Percentiles rank a stretch among this genome's conserved stretches.
Conservation (phyloP, 1,140 invertebrate genomes). For the Neuroterus valhalla region DNA sequence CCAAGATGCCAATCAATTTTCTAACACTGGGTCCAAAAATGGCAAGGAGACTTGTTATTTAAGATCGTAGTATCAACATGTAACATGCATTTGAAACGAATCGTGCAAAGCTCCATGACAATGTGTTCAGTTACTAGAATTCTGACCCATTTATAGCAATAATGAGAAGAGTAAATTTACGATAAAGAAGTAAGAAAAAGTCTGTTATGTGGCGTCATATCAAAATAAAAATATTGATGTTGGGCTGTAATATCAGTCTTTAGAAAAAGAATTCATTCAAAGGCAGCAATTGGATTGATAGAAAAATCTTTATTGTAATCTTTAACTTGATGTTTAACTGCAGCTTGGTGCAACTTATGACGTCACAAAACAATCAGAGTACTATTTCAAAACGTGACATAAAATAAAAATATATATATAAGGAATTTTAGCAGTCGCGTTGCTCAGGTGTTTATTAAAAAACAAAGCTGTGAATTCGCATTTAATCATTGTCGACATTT, state of each 20-base stretch:
- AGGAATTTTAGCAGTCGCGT: too few species aligned
- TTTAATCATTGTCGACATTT: too few species aligned
- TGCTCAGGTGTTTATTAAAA: too few species aligned
- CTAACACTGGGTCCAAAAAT: conserved; percentile 57
- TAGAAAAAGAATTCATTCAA: too few species aligned
- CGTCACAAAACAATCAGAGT: too few species aligned
- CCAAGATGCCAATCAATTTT: conserved; percentile 67
- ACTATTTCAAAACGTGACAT: too few species aligned
- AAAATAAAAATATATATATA: too few species aligned
- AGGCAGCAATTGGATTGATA: conserved; percentile 42
- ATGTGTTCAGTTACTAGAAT: conserved; percentile 51
- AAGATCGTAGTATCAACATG: conserved; percentile 33
- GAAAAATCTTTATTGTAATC: too few species aligned
- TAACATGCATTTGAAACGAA: conserved; percentile 50
- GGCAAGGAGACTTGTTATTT: conserved; percentile 34
- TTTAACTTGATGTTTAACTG: conserved; percentile 59
- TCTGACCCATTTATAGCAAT: conserved; percentile 55
- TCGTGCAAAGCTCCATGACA: conserved; percentile 55
- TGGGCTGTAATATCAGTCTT: conserved; percentile 61
- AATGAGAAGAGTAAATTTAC: conserved; percentile 49
- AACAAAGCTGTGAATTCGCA: too few species aligned
- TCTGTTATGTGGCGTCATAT: conserved; percentile 35
- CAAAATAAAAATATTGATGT: conserved; percentile 52
- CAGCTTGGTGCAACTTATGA: conserved; percentile 45
- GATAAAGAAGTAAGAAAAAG: conserved; percentile 35